Percentiles rank a stretch among this genome's conserved stretches.
phyloP scores from a whole-genome alignment of 2,113 vertebrate species.

The Clinocottus analis region DNA sequence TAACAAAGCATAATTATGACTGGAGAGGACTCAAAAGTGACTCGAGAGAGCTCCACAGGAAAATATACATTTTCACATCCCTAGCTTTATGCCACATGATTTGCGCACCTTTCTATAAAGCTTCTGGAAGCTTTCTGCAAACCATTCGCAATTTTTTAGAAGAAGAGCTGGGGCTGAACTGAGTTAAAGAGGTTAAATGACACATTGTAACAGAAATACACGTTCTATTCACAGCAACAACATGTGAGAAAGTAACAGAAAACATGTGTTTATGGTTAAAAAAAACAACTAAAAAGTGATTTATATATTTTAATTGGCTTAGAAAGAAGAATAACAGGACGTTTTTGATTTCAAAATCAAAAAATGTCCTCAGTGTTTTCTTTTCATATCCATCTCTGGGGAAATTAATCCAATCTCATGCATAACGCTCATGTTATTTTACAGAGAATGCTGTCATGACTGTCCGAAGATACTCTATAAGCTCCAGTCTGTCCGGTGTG shows the following conservation, averaged over 20 bases:
- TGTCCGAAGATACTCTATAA: conserved; percentile 88
- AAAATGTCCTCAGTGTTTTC: not conserved
- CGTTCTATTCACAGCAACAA: not conserved
- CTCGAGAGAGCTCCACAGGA: too few species aligned
- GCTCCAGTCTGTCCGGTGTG: conserved; percentile 70
- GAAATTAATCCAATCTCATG: not conserved
- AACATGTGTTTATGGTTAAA: not conserved
- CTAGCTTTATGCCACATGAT: too few species aligned
- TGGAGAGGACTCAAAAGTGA: too few species aligned
- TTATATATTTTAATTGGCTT: not conserved
- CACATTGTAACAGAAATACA: not conserved
- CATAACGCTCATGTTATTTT: conserved; percentile 12
- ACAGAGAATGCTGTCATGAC: conserved; percentile 92
- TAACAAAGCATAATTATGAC: too few species aligned
- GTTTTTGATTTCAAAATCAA: not conserved
- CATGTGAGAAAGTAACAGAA: not conserved
- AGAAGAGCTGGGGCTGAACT: too few species aligned
- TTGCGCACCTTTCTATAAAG: too few species aligned
- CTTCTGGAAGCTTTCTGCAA: too few species aligned
- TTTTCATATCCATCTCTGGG: not conserved
- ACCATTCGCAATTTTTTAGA: too few species aligned
- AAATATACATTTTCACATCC: too few species aligned
- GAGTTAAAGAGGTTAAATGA: too few species aligned
- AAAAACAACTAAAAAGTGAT: too few species aligned
- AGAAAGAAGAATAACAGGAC: not conserved